Percentiles rank a stretch among this genome's conserved stretches.
Conservation (phyloP, 2,797 vertebrate genomes). For the Apodemus agrarius region DNA sequence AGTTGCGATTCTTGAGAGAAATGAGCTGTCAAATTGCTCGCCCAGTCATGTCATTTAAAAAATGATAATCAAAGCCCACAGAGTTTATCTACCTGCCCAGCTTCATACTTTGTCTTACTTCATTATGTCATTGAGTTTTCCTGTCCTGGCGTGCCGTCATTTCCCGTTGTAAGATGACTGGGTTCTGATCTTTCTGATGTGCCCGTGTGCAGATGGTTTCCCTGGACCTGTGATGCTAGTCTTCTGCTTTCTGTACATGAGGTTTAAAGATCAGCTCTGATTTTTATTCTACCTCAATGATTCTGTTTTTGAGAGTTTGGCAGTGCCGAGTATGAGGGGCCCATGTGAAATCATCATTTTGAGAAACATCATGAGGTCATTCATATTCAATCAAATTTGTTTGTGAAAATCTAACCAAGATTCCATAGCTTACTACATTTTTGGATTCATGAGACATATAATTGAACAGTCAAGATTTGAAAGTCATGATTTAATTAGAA, state of each 20-base stretch:
- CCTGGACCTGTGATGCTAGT: neutral
- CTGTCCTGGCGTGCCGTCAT: neutral
- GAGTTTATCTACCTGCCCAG: neutral
- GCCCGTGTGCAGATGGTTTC: neutral
- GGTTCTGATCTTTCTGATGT: neutral
- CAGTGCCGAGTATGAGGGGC: neutral
- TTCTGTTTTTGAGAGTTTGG: conserved; percentile 45
- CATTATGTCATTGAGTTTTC: neutral
- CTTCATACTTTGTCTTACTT: neutral
- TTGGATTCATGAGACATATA: neutral
- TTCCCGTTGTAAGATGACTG: neutral
- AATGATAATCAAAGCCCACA: neutral
- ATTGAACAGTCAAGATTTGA: too few relatives aligned
- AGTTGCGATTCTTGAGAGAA: neutral
- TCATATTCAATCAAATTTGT: conserved; percentile 35
- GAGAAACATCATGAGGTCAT: neutral
- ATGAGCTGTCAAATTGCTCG: neutral
- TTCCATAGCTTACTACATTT: neutral
- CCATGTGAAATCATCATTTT: neutral
- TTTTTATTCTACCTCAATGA: neutral
- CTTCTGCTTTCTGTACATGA: neutral
- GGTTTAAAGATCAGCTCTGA: neutral
- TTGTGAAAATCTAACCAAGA: neutral
- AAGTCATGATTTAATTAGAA: neutral
- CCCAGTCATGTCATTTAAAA: neutral